Percentiles rank a stretch among this genome's conserved stretches.
Evolutionary conservation across 2,797 vertebrate genomes (phyloP).

Genomic region (Hippoglossus hippoglossus): DNA sequence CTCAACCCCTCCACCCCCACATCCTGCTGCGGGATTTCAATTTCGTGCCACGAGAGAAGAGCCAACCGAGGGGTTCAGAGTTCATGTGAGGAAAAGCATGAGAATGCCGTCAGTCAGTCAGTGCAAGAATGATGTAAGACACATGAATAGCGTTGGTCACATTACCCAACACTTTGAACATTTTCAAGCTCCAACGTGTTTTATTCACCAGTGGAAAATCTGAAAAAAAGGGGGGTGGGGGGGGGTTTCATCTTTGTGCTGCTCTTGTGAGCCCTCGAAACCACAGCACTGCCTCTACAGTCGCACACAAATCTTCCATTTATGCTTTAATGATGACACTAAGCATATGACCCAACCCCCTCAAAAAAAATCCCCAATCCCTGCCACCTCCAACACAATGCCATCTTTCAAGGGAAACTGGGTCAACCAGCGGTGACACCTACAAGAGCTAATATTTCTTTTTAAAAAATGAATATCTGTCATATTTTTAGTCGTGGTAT

Average conservation of each 20-base stretch:
- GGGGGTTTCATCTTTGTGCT: conserved; percentile 20
- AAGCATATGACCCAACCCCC: conserved; percentile 13
- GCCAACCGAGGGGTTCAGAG: conserved; percentile 63
- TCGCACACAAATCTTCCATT: conserved; percentile 31
- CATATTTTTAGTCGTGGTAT: conserved; percentile 48
- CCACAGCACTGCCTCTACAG: conserved; percentile 4
- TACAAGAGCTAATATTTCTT: conserved; percentile 59
- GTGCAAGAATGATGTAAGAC: conserved; percentile 39
- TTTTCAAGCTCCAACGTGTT: conserved; percentile 25
- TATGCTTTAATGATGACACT: conserved; percentile 43
- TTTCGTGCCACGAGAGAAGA: conserved; percentile 70
- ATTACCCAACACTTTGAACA: conserved; percentile 8
- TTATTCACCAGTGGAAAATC: conserved; percentile 20
- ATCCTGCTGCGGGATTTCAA: conserved; percentile 55
- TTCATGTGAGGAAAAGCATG: conserved; percentile 64
- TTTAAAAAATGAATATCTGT: conserved; percentile 36
- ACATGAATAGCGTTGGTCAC: conserved; percentile 13
- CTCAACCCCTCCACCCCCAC: background rate
- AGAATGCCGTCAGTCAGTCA: conserved; percentile 41
- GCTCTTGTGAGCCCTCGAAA: conserved; percentile 17
- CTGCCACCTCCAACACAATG: conserved; percentile 47
- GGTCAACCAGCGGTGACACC: conserved; percentile 68
- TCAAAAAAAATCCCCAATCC: conserved; percentile 22
- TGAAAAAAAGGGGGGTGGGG: background rate
- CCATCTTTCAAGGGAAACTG: conserved; percentile 62